Base-by-base conservation (phyloP, 2,888 invertebrate species). In the Coelinius sp. region DNA sequence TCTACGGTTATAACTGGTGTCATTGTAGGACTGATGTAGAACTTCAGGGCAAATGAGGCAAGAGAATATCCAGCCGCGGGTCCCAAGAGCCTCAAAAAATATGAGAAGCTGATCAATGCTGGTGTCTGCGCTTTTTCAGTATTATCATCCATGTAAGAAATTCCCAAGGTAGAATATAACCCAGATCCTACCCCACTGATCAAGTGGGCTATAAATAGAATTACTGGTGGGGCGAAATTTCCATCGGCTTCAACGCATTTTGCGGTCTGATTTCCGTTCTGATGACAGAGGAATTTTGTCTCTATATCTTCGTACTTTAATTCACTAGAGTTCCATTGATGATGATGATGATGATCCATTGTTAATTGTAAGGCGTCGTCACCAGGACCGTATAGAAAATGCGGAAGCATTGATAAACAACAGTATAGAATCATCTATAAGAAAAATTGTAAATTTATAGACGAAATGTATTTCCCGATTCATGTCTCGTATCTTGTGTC, bases 61-160 rank as follows among this genome's bases (percentile, higher is more conserved):
- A 93, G 81, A 0, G 91, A 91, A 79, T 92, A 93, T 6, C 93
- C 93, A 10, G 92, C 88, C 0, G 92, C 92, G 0, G 93, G 93
- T 8, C 93, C 93, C 80, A 93, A 80, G 90, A 93, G 92, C 62
- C 93, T 88, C 75, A 93, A 85, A 79, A 92, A 92, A 78, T 92
- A 92, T 0, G 92, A 92, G 65, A 93, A 90, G 88, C 93, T 93
- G 73, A 93, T 89, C 49, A 93, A 86, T 1, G 91, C 91, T 12
- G 93, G 93, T 0, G 93, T 93, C 82, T 92, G 93, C 2, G 93
- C 92, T 82, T 92, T 92, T 80, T 92, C 92, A 14, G 92, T 92
- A 81, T 93, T 94, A 81, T 94, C 94, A 82, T 94, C 94, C 92
- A 94, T 92, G 82, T 94, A 94, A 1, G 93, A 90, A 0, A 93